phyloP scores from a whole-genome alignment of 2,797 vertebrate genomes.

The Neomorphus geoffroyi region DNA sequence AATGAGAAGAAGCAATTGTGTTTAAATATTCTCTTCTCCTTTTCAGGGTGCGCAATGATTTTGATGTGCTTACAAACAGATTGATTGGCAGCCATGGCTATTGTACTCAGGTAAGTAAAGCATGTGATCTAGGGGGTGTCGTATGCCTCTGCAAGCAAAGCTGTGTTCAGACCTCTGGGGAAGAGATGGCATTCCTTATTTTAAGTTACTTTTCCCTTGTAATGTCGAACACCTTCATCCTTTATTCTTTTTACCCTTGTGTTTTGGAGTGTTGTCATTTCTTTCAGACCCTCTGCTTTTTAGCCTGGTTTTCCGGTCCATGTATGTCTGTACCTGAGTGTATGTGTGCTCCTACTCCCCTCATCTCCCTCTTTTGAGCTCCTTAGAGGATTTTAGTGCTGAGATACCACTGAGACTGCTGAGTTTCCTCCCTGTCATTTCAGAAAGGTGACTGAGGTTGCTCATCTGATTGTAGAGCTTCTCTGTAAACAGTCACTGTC shows the following conservation, averaged over 20 bases:
- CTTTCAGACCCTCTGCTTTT: neutral
- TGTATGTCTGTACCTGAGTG: accelerated
- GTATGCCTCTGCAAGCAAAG: neutral
- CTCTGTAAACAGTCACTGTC: neutral
- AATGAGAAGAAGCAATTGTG: neutral
- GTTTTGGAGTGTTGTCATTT: neutral
- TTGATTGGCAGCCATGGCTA: constrained; percentile 93
- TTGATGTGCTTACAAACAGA: constrained; percentile 85
- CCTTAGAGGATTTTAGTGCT: neutral
- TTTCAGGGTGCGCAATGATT: constrained; percentile 86
- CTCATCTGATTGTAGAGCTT: neutral
- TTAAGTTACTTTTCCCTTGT: neutral
- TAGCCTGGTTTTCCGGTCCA: neutral
- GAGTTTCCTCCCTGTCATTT: neutral
- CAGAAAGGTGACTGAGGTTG: neutral
- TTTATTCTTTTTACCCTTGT: neutral
- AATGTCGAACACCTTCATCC: neutral
- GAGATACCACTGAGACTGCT: accelerated
- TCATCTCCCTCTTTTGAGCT: neutral
- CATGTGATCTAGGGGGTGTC: accelerated
- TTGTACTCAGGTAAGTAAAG: constrained; percentile 89
- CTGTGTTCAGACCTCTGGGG: neutral
- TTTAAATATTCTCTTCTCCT: neutral
- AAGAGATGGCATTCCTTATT: neutral
- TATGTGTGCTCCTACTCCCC: neutral